Evolutionary conservation across 2,797 vertebrate genomes (phyloP), one percentile per base, ranked within the genome.

Genomic region (Holocentrus rufus): DNA sequence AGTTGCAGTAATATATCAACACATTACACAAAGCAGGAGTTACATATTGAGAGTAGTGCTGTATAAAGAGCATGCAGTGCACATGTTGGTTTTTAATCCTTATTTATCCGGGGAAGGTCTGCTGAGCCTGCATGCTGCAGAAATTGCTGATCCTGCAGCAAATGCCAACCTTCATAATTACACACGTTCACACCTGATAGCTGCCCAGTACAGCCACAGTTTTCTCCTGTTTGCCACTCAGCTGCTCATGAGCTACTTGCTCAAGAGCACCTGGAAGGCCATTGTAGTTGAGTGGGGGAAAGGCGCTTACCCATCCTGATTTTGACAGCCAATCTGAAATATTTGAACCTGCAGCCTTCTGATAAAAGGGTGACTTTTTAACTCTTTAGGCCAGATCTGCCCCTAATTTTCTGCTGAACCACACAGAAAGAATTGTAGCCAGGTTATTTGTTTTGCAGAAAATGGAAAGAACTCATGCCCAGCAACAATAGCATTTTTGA

Each of bases 141-240:
- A 72, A 39, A 70, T 58, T 73, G 71, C 69, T 76, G 77, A 75
- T 66, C 17, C 22, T 72, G 72, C 70, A 72, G 62, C 50, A 75
- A 72, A 69, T 49, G 69, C 31, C 54, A 22, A 46, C 14, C 54
- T 23, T 50, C 14, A 59, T 67, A 67, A 42, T 70, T 47, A 54
- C 57, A 60, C 22, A 59, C 36, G 36, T 61, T 3, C 22, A 58
- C 54, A 46, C 59, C 39, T 42, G 39, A 13, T 2, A 42, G 39
- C 39, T 13, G 13, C 39, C 11, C 39, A 13, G 39, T 13, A 7
- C 34, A 36, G 34, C 69, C 14, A 47, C 46, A 47, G 11, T 25
- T 25, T 6, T 30, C 55, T 60, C 17, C 61, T 54, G 54, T 30
- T 15, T 17, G 30, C 31, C 36, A 68, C 17, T 18, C 25, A 65